Percentiles rank a stretch among this genome's conserved stretches.
Conservation (phyloP, 2,888 invertebrate species). For the Onchidella celtica region DNA sequence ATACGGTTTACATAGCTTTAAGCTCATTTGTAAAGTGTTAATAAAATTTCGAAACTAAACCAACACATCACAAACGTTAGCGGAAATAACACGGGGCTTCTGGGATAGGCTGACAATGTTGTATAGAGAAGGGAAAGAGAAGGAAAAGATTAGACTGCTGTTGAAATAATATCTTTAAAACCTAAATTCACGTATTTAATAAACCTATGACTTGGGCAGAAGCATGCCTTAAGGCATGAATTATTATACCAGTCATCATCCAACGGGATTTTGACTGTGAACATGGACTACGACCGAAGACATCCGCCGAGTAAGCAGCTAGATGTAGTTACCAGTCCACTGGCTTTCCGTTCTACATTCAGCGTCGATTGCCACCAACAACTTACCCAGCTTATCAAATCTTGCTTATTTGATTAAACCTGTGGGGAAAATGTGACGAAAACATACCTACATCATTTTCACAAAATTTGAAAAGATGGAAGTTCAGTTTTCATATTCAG, state of each 20-base stretch:
- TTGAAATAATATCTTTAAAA: not conserved
- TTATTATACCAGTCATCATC: not conserved
- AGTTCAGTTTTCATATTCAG: no score
- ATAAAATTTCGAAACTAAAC: slow-evolving; percentile 44
- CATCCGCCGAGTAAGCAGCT: slow-evolving; percentile 18
- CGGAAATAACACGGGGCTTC: slow-evolving; percentile 24
- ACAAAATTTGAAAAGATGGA: no score
- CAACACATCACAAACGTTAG: slow-evolving; percentile 19
- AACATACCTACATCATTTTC: no score
- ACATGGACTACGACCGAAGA: slow-evolving; percentile 49
- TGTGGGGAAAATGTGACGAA: no score
- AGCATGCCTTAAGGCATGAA: slow-evolving; percentile 6
- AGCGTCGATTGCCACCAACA: no score
- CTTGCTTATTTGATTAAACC: no score
- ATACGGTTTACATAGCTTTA: no score
- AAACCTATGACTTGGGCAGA: slow-evolving; percentile 9
- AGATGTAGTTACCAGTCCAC: not conserved
- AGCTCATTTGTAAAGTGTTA: no score
- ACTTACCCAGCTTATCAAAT: no score
- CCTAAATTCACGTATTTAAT: no score
- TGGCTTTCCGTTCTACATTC: no score
- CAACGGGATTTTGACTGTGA: slow-evolving; percentile 17
- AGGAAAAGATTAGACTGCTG: not conserved
- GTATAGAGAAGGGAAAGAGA: slow-evolving; percentile 33
- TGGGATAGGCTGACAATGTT: slow-evolving; percentile 42